Percentiles rank a stretch among this genome's conserved stretches.
phyloP scores from a whole-genome alignment of 2,888 invertebrate genomes.

The Sphinx pinastri region DNA sequence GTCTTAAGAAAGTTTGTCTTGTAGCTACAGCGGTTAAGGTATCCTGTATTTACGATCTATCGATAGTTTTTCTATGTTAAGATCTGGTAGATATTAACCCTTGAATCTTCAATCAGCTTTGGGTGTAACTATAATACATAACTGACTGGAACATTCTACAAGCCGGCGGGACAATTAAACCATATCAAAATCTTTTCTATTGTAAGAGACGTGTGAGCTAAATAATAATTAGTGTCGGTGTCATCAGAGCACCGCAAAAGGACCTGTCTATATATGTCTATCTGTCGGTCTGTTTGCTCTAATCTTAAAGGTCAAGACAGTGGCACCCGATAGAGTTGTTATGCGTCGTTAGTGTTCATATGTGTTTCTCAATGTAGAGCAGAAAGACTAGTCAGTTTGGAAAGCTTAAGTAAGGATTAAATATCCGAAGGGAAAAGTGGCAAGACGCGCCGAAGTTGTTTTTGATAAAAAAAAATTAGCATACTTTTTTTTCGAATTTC shows the following conservation, averaged over 20 bases:
- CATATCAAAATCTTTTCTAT: slow-evolving; percentile 4
- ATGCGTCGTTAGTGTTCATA: background rate
- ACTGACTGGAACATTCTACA: background rate
- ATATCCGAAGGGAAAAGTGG: too few species aligned
- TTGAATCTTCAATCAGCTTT: background rate
- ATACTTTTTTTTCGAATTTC: too few species aligned
- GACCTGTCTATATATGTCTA: background rate
- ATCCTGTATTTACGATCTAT: too few species aligned
- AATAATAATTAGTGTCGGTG: slow-evolving; percentile 4
- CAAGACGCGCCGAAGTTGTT: too few species aligned
- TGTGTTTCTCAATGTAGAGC: too few species aligned
- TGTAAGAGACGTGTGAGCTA: slow-evolving; percentile 8
- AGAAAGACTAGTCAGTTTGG: too few species aligned
- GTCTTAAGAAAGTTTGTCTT: too few species aligned
- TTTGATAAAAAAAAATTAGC: too few species aligned
- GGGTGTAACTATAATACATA: background rate
- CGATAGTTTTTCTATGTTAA: too few species aligned
- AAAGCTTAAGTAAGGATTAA: too few species aligned
- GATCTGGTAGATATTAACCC: too few species aligned
- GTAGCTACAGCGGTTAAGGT: too few species aligned
- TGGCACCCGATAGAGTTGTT: background rate
- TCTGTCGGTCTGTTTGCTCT: slow-evolving; percentile 6
- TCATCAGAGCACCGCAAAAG: background rate
- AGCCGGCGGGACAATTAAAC: background rate
- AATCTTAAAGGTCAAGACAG: background rate